A percentile compares a stretch with the other conserved stretches of the same genome.
phyloP scores from a whole-genome alignment of 2,888 invertebrate genomes.

The Petrolisthes cinctipes region DNA sequence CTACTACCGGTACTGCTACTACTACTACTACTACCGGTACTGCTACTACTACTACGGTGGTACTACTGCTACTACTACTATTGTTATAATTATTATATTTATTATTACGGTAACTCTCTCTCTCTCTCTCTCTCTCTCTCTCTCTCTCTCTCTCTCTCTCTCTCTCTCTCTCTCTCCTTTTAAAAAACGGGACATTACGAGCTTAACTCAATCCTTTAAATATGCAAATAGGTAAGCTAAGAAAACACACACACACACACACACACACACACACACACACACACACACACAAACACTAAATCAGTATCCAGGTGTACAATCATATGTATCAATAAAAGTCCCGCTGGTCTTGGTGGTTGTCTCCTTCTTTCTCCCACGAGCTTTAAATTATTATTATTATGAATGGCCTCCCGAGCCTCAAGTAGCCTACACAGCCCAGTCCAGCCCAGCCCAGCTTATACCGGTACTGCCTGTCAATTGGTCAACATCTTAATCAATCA shows the following conservation, averaged over 20 bases:
- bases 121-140: not conserved
- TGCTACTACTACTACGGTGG: too few species aligned
- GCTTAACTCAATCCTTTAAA: too few species aligned
- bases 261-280: not conserved
- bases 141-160: not conserved
- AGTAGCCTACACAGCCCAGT: not conserved
- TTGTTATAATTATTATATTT: too few species aligned
- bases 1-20: too few species aligned
- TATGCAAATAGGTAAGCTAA: too few species aligned
- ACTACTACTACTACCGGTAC: too few species aligned
- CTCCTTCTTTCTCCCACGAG: not conserved
- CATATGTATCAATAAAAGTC: too few species aligned
- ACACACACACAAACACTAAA: not conserved
- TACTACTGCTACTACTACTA: too few species aligned
- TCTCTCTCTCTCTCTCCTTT: slow-evolving; percentile 12
- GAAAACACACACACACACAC: not conserved
- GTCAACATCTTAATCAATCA: not conserved
- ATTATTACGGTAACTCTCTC: too few species aligned
- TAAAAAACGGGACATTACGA: too few species aligned
- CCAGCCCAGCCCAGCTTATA: not conserved
- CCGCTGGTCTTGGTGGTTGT: not conserved
- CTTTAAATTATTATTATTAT: not conserved
- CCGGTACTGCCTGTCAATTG: not conserved
- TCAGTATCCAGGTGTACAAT: not conserved
- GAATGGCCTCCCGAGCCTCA: not conserved